Base-by-base conservation (phyloP, 2,113 vertebrate genomes). In the Nannobrachium achirus region DNA sequence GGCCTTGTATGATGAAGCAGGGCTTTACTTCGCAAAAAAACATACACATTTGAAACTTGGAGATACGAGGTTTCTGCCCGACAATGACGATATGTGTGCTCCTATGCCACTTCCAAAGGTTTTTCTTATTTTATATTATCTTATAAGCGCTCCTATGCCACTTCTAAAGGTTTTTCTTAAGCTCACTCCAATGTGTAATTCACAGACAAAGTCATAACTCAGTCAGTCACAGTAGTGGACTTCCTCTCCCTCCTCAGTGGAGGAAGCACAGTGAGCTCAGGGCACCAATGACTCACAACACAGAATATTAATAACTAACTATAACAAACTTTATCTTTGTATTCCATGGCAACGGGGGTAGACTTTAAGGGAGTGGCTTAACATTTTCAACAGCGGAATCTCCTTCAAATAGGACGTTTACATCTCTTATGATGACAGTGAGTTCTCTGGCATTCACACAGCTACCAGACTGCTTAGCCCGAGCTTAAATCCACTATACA, bases 281-380 rank as follows among this genome's bases (percentile, higher is more conserved):
- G 39, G 40, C 62, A 61, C 1, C 48, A 13, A 19, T 88, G 87
- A 90, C 48, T 90, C 87, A 89, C 41, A 2, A 15, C 50, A 16
- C 61, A 16, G 15, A 14, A 38, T 50, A 72, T 65, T 74, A 77
- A 89, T 86, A 67, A 79, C 63, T 78, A 81, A 84, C 73, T 71
- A 61, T 50, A 63, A 45, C 44, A 85, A 81, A 81, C 67, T 73
- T 75, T 80, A 84, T 76, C 80, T 71, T 14, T 4, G 81, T 78
- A 61, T 77, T 3, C 86, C 84, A 80, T 68, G 40, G 55, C 20
- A 75, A 85, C 73, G 44, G 0, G 25, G 42, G 59, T 19, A 57
- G 45, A 45, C 39, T 51, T n/a, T 18, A 15, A 56, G 19, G 79
- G 73, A 63, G 85, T 49, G 78, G 71, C 63, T 75, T 50, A 14